These are phyloP conservation scores for Arvicanthis niloticus DNA, from an alignment of 2,113 vertebrate genomes.

Conservation along the genomic window DNA sequence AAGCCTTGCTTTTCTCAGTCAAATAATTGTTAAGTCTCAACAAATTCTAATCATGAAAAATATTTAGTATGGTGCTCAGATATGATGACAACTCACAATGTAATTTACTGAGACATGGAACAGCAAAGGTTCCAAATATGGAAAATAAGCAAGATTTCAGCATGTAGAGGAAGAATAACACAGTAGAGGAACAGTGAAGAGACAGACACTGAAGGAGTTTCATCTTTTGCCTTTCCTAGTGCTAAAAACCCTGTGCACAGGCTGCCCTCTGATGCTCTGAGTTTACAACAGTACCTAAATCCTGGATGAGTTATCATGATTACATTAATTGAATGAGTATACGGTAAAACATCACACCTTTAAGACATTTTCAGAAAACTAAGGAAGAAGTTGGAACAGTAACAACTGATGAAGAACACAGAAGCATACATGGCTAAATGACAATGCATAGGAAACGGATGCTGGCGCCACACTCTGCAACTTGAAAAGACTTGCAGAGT, in stretches of 20 bases:
- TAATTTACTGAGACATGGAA: neutral
- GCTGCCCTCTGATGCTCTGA: neutral
- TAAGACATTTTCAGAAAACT: neutral
- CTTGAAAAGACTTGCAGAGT: conserved; percentile 11
- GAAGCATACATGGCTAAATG: neutral
- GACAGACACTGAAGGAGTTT: neutral
- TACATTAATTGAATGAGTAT: conserved; percentile 41
- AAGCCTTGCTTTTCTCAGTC: neutral
- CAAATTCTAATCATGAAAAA: conserved; percentile 16
- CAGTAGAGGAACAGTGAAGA: neutral
- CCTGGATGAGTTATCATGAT: neutral
- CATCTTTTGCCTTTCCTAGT: neutral
- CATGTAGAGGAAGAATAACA: neutral
- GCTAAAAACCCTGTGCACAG: neutral
- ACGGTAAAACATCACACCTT: neutral
- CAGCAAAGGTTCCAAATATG: neutral
- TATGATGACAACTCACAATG: neutral
- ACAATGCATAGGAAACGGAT: neutral
- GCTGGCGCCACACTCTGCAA: neutral
- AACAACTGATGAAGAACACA: neutral
- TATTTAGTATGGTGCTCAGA: neutral
- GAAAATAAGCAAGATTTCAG: conserved; percentile 26
- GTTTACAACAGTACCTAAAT: neutral
- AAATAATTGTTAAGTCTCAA: neutral
- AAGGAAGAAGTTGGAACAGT: neutral